phyloP scores from a whole-genome alignment of 1,140 invertebrate genomes.

The Yoshiicerus persimilis region DNA sequence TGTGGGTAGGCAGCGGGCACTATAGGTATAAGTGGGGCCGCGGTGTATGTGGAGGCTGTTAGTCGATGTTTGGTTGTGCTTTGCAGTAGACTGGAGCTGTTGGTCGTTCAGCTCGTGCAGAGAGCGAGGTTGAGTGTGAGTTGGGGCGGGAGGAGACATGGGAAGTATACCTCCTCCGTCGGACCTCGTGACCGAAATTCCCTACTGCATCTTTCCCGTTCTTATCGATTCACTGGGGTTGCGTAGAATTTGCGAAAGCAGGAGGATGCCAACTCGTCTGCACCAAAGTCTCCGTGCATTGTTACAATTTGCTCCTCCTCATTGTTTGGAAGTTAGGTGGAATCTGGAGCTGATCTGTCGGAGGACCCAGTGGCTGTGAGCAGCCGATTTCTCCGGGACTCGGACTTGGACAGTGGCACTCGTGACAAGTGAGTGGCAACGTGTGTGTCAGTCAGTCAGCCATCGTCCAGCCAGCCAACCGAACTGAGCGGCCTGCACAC shows the following conservation, averaged over 20 bases:
- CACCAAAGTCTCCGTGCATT: slow-evolving; percentile 27
- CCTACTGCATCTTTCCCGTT: slow-evolving; percentile 47
- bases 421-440: slow-evolving; percentile 25
- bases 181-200: slow-evolving; percentile 47
- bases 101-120: background rate
- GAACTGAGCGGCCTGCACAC: background rate
- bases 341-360: background rate
- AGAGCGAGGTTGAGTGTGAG: background rate
- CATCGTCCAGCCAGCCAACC: slow-evolving; percentile 30
- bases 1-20: background rate
- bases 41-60: no score
- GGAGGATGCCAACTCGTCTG: slow-evolving; percentile 44
- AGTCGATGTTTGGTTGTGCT: background rate
- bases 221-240: slow-evolving; percentile 46
- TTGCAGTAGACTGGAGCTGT: background rate
- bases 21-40: no score
- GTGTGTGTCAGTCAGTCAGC: slow-evolving; percentile 30
- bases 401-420: background rate
- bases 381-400: background rate
- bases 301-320: slow-evolving; percentile 24
- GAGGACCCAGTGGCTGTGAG: background rate
- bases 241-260: slow-evolving; percentile 47
- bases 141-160: background rate
- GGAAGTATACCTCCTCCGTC: slow-evolving; percentile 13
- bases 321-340: background rate